Evolutionary conservation across 2,888 invertebrate species (phyloP).

Genomic region (Brenthis daphne): DNA sequence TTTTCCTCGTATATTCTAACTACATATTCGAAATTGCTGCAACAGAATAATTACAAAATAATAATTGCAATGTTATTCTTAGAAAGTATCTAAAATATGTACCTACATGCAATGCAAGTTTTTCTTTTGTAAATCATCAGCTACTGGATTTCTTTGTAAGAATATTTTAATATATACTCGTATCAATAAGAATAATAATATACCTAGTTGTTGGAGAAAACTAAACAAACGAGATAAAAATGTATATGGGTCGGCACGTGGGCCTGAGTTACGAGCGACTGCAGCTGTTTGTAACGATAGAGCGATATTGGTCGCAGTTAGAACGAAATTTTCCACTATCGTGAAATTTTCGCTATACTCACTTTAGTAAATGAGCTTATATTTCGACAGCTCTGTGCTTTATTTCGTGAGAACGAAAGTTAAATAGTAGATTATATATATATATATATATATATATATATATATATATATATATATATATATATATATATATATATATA

Average conservation of each 20-base stretch:
- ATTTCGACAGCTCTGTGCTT: slow-evolving; percentile 14
- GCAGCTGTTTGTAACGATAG: slow-evolving; percentile 24
- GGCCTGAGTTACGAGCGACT: slow-evolving; percentile 25
- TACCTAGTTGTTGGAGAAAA: background rate
- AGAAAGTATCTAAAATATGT: background rate
- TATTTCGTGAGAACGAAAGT: background rate
- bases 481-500: background rate
- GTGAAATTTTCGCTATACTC: slow-evolving; percentile 13
- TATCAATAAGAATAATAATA: background rate
- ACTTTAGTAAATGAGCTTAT: slow-evolving; percentile 10
- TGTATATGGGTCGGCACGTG: slow-evolving; percentile 21
- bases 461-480: too few species aligned
- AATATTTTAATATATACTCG: background rate
- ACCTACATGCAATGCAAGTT: background rate
- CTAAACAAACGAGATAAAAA: slow-evolving; percentile 16
- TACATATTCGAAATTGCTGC: too few species aligned
- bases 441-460: too few species aligned
- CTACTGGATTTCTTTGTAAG: background rate
- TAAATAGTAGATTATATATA: too few species aligned
- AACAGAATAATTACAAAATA: too few species aligned
- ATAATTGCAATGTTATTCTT: too few species aligned
- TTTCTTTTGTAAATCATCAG: background rate
- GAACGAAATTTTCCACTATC: slow-evolving; percentile 23
- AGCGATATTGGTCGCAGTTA: slow-evolving; percentile 24
- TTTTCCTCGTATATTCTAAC: too few species aligned